Base-by-base conservation (phyloP, 2,113 vertebrate genomes). In the Amblyornis subalaris region DNA sequence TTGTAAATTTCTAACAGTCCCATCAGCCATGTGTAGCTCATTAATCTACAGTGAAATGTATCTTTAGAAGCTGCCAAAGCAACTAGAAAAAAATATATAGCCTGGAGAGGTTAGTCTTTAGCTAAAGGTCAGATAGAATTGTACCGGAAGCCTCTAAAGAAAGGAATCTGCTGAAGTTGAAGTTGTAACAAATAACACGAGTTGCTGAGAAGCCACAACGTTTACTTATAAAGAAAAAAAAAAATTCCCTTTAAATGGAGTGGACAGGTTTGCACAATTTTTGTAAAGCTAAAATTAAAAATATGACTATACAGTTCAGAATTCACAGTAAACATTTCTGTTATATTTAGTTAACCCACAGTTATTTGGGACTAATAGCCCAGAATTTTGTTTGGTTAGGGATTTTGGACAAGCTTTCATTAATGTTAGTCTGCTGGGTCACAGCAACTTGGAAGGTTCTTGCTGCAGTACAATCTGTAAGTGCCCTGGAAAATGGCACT, bases 101-200 rank as follows among this genome's bases (percentile, higher is more conserved):
- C 93, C 85, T 77, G 54, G 81, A 90, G 90, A 93, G 72, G 69
- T 48, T 96, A 88, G 71, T 90, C 72, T 94, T 85, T 85, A 91
- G 88, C 93, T 95, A 95, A 95, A 96, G 95, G 91, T 95, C 93
- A 95, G 84, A 61, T 51, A 85, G 87, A 94, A 95, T 94, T 93
- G 90, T 95, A 88, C 93, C 93, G 93, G 75, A 95, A 95, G 90
- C 79, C 91, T 89, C 93, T 93, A 67, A 94, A 91, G 93, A 95
- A 96, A 95, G 75, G 82, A 95, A 93, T 95, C 91, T 95, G 93
- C 89, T 95, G 85, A 89, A 95, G 62, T 1, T 87, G 86, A 94
- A 94, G 67, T 73, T 89, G 69, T 92, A 93, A 76, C 87, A 91
- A 95, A 88, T 75, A 93, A 42, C 73, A 33, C 0, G 78, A 94